Conservation (phyloP, 2,113 vertebrate species). For the Mustelus asterias region DNA sequence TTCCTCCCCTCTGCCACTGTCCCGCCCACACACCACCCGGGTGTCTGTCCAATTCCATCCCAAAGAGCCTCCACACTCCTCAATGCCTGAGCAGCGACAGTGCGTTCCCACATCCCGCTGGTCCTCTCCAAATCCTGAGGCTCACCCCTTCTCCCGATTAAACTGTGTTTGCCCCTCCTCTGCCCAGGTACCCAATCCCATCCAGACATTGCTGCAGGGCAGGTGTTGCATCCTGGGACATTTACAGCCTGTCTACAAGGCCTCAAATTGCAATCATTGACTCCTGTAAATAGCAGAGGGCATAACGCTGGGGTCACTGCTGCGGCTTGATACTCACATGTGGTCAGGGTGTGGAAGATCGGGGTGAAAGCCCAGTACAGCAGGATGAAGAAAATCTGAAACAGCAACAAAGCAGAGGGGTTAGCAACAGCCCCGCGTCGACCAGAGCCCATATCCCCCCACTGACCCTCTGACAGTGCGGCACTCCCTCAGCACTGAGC, state of each 20-base stretch:
- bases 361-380: not conserved
- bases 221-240: too few relatives aligned
- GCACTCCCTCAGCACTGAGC: too few relatives aligned
- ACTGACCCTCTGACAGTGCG: too few relatives aligned
- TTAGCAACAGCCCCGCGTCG: not conserved
- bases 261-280: too few relatives aligned
- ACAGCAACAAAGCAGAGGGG: not conserved
- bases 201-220: too few relatives aligned
- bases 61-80: too few relatives aligned
- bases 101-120: not conserved
- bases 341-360: not conserved
- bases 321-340: not conserved
- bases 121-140: not conserved
- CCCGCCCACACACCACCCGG: too few relatives aligned
- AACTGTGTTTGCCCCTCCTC: not conserved
- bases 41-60: accelerated
- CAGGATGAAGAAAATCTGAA: not conserved
- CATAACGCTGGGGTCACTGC: too few relatives aligned
- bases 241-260: too few relatives aligned
- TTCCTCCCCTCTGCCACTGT: not conserved
- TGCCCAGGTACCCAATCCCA: too few relatives aligned
- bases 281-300: too few relatives aligned
- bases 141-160: not conserved
- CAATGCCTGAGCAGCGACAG: not conserved
- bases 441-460: too few relatives aligned